Evolutionary conservation across 2,113 vertebrate genomes (phyloP), one percentile per base, ranked within the genome.

Genomic region (Willisornis vidua): DNA sequence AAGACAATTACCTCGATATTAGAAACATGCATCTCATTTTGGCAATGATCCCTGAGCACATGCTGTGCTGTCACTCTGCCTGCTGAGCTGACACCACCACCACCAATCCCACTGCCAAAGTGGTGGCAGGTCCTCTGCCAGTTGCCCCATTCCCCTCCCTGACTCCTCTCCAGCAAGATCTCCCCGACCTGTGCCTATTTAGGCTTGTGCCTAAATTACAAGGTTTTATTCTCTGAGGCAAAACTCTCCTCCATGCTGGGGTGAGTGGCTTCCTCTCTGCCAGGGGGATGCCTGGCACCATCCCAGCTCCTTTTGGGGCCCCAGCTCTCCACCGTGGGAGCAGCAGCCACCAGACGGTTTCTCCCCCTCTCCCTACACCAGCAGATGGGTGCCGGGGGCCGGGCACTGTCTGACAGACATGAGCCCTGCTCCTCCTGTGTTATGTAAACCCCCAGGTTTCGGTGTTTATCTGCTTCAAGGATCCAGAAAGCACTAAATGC

Each of bases 31-130:
- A 41, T 5, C 7, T 7, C 22, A 14, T 80, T 49, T 9, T 61
- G 73, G 77, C 87, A 78, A 33, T 20, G 63, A 87, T 14, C 4
- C 48, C 77, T 7, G 17, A 26, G 22, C 45, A 59, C 45, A 13
- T 1, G 15, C 59, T 41, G 33, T 0, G 1, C 3, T 71, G 49
- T 43, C 68, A 63, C 59, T 26, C 29, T 25, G 57, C 57, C 17
- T 15, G 8, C 66, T 10, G 9, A 16, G n/a, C 15, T 14, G 2
- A n/a, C n/a, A 33, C 5, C 0, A 15, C 41, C 41, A 43, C 35
- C 4, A 0, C 28, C 39, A 28, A 0, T 0, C 39, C 55, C 2
- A 0, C 57, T 58, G 55, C 51, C 22, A 0, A 10, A 48, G 39
- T 2, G 0, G 45, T 7, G 6, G 15, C 35, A 20, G 18, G 26